phyloP scores from a whole-genome alignment of 2,113 vertebrate genomes.

The Apteryx owenii region DNA sequence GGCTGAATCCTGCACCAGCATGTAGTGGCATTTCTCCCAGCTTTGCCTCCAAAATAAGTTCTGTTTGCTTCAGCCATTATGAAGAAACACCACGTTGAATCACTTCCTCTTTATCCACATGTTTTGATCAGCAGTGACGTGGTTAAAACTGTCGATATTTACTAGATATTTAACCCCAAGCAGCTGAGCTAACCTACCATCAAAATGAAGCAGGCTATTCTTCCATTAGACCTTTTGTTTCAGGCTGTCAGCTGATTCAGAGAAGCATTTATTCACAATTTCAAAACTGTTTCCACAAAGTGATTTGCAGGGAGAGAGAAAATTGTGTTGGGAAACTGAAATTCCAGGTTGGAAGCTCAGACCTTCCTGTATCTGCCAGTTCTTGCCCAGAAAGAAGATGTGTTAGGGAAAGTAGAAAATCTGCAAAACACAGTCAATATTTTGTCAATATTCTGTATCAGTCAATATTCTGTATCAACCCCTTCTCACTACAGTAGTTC shows the following conservation, averaged over 20 bases:
- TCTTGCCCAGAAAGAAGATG: background rate
- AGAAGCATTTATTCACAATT: background rate
- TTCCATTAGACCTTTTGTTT: background rate
- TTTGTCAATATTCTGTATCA: background rate
- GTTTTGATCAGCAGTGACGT: background rate
- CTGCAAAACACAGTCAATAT: background rate
- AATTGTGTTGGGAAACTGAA: background rate
- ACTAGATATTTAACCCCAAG: background rate
- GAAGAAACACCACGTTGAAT: background rate
- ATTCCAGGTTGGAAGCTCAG: background rate
- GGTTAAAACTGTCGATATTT: background rate
- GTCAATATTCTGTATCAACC: background rate
- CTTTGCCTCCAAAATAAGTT: background rate
- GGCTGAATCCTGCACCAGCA: background rate
- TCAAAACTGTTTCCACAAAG: background rate
- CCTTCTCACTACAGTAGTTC: background rate
- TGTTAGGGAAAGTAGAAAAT: background rate
- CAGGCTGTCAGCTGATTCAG: background rate
- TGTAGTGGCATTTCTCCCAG: background rate
- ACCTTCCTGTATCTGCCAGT: background rate
- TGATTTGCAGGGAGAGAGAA: background rate
- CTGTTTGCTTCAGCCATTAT: background rate
- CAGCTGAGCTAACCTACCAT: background rate
- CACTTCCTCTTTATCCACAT: background rate
- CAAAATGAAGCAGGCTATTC: background rate